phyloP scores from a whole-genome alignment of 2,113 vertebrate species.

The Lipotes vexillifer region DNA sequence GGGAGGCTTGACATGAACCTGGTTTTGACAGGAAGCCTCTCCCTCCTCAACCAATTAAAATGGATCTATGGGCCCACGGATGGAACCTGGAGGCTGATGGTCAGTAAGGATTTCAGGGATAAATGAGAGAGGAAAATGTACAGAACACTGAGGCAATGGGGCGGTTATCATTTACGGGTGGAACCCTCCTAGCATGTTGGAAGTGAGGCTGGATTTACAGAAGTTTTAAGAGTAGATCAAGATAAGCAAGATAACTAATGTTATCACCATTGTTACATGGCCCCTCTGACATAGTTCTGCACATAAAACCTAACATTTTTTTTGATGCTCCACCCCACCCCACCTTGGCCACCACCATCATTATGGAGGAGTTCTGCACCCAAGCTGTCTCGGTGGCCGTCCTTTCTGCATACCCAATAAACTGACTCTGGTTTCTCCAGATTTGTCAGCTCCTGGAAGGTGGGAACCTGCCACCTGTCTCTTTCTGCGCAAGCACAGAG shows the following conservation, averaged over 20 bases:
- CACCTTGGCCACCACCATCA: too few relatives aligned
- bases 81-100: background rate
- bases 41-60: background rate
- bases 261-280: background rate
- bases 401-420: background rate
- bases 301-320: background rate
- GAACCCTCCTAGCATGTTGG: background rate
- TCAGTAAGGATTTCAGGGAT: background rate
- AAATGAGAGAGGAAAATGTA: background rate
- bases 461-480: too few relatives aligned
- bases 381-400: background rate
- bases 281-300: background rate
- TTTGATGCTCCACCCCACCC: too few relatives aligned
- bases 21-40: background rate
- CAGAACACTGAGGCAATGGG: background rate
- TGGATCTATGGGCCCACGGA: background rate
- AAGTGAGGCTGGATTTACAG: background rate
- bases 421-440: background rate
- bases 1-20: background rate
- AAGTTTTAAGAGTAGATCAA: background rate
- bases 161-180: fast-evolving
- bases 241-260: background rate
- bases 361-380: too few relatives aligned
- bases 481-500: background rate
- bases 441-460: background rate